Percentiles rank a stretch among this genome's conserved stretches.
phyloP scores from a whole-genome alignment of 2,113 vertebrate species.

The Cervus canadensis region DNA sequence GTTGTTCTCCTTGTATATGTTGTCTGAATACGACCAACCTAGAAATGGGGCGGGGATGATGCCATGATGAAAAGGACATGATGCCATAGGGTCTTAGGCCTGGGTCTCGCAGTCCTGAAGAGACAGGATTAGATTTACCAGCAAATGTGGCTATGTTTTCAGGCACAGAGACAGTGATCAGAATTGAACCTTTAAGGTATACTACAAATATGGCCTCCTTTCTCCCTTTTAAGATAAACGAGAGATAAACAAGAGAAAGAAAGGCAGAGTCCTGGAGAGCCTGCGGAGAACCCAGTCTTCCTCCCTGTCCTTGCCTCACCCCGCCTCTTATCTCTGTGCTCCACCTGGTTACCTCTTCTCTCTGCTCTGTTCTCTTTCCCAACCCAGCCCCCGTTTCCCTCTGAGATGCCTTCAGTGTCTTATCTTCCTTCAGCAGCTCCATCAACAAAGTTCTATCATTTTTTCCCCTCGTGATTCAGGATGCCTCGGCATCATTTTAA shows the following conservation, averaged over 20 bases:
- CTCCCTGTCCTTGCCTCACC: not conserved
- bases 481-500: slow-evolving; percentile 3
- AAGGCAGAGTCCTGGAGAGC: not conserved
- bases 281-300: not conserved
- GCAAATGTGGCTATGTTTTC: not conserved
- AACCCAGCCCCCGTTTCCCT: not conserved
- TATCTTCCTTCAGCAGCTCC: not conserved
- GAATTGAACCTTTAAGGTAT: not conserved
- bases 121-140: not conserved
- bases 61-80: not conserved
- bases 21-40: not conserved
- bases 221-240: not conserved
- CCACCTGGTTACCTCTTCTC: not conserved
- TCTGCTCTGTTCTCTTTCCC: not conserved
- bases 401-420: not conserved
- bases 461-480: not conserved
- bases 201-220: not conserved
- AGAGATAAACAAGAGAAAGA: not conserved
- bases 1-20: not conserved
- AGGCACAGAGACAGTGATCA: not conserved
- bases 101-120: not conserved
- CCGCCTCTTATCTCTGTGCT: not conserved
- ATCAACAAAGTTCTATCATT: not conserved
- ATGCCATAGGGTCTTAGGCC: not conserved
- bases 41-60: not conserved